Conservation (phyloP, 64 coral and sea anemone species). For the Montipora cactus region DNA sequence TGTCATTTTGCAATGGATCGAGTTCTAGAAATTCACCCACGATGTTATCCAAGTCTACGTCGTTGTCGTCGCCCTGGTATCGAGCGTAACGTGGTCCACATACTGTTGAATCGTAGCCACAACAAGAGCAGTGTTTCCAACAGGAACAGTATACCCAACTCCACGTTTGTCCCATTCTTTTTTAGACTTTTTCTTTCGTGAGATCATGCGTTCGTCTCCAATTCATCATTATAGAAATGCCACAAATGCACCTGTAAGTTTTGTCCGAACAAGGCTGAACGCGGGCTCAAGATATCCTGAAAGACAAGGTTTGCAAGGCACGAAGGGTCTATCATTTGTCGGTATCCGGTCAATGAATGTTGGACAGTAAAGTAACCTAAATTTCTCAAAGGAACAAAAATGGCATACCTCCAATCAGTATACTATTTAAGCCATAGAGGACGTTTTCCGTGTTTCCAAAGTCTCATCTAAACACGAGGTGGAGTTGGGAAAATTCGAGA, state of each 20-base stretch:
- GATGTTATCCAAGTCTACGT: slow-evolving; percentile 87
- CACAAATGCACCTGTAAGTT: not conserved
- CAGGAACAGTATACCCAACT: slow-evolving; percentile 83
- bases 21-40: slow-evolving; percentile 88
- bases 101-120: slow-evolving; percentile 50
- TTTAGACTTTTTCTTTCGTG: not conserved
- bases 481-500: no score
- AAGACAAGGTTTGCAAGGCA: no score
- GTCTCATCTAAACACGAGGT: no score
- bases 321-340: no score
- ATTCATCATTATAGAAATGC: not conserved
- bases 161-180: slow-evolving; percentile 80
- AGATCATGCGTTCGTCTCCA: not conserved
- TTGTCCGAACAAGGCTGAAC: no score
- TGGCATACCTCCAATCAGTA: no score
- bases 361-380: no score
- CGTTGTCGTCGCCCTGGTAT: slow-evolving; percentile 76
- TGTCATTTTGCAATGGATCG: slow-evolving; percentile 88
- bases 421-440: no score
- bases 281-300: no score
- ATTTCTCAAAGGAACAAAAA: no score
- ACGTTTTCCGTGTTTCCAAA: no score
- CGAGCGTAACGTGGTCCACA: slow-evolving; percentile 80
- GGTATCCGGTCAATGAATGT: no score
- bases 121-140: slow-evolving; percentile 54